Evolutionary conservation across 2,113 vertebrate genomes (phyloP).

Genomic region (Psittacula cyanocephala): DNA sequence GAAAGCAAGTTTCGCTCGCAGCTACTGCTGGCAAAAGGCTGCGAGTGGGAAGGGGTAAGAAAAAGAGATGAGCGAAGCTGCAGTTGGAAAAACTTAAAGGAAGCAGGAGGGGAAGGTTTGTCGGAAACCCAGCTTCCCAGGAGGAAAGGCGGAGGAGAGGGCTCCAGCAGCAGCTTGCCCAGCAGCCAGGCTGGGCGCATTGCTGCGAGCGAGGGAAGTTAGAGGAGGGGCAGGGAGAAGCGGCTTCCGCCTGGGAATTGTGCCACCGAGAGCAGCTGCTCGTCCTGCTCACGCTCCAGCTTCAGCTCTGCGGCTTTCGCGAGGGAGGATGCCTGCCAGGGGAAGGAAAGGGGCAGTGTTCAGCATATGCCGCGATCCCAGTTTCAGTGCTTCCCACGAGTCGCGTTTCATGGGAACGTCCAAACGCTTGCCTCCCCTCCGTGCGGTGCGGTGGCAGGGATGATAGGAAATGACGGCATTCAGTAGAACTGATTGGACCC

Average conservation of each 20-base stretch:
- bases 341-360: background rate
- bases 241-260: background rate
- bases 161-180: background rate
- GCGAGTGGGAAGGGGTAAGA: background rate
- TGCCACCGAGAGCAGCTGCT: background rate
- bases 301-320: background rate
- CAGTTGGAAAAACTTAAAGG: background rate
- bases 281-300: fast-evolving
- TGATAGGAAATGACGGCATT: background rate
- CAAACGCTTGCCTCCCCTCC: background rate
- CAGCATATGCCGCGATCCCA: background rate
- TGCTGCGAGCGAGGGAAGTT: background rate
- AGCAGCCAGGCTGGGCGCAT: background rate
- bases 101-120: background rate
- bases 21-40: background rate
- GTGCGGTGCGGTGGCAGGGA: background rate
- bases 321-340: background rate
- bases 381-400: background rate
- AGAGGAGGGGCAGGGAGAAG: background rate
- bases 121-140: background rate
- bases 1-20: background rate
- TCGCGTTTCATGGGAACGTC: background rate
- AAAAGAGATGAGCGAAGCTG: background rate
- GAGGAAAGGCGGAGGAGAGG: background rate
- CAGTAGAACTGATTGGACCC: background rate